Evolutionary conservation across 1,140 invertebrate genomes (phyloP).

Genomic region (Drosophila neocordata): DNA sequence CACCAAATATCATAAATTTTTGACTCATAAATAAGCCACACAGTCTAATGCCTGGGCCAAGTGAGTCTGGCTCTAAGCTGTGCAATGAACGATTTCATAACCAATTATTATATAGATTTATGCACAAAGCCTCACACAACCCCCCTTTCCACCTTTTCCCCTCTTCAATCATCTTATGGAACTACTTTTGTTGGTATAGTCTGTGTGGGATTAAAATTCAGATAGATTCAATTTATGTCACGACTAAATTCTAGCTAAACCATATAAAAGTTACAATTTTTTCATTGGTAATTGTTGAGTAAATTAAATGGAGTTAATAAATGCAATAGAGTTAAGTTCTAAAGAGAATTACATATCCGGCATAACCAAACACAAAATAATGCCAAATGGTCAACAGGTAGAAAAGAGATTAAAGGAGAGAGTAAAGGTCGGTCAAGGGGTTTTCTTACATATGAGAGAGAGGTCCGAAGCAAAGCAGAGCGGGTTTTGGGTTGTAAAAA

Average conservation of each 20-base stretch:
- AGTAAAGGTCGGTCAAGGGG: neutral
- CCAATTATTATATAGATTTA: constrained; percentile 67
- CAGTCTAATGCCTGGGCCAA: constrained; percentile 38
- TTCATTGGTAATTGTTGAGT: constrained; percentile 20
- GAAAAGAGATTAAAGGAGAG: neutral
- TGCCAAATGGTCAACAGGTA: constrained; percentile 3
- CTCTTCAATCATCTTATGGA: neutral
- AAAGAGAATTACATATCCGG: constrained; percentile 51
- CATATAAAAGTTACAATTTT: constrained; percentile 5
- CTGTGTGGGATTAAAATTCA: neutral
- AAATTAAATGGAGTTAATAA: constrained; percentile 55
- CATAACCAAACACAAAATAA: constrained; percentile 18
- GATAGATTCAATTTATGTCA: constrained; percentile 37
- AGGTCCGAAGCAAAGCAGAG: constrained; percentile 2
- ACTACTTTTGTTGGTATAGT: neutral
- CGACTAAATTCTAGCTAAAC: constrained; percentile 15
- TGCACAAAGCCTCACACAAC: constrained; percentile 13
- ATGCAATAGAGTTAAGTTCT: constrained; percentile 51
- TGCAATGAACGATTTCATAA: constrained; percentile 72
- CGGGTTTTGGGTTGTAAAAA: constrained; percentile 59
- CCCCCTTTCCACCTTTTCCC: too few species aligned
- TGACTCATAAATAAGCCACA: constrained; percentile 54
- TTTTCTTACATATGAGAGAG: too few species aligned
- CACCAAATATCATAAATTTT: constrained; percentile 70
- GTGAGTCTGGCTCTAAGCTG: constrained; percentile 36